Percentiles rank a stretch among this genome's conserved stretches.
These are phyloP conservation scores for Micrastur ruficollis DNA, from an alignment of 2,797 vertebrate genomes.

Conservation along the genomic window DNA sequence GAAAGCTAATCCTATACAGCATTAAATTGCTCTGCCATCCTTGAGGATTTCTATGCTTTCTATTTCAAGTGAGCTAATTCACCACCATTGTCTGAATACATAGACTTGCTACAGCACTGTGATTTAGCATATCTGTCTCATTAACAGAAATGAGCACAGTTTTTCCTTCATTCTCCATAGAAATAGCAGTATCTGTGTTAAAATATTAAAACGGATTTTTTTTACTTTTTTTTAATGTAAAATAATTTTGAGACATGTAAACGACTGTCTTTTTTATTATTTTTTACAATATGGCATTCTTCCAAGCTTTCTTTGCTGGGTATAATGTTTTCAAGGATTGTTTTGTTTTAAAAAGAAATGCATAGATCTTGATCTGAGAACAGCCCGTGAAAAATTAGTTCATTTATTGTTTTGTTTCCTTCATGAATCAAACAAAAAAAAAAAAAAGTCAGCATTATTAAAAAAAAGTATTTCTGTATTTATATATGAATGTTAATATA, in stretches of 20 bases:
- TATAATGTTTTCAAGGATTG: not conserved
- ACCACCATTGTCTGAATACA: not conserved
- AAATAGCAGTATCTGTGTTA: not conserved
- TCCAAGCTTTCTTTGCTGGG: not conserved
- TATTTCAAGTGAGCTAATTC: slow-evolving; percentile 36
- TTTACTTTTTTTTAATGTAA: not conserved
- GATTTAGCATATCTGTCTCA: not conserved
- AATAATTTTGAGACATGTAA: not conserved
- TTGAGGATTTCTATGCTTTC: not conserved
- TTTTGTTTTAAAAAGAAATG: not conserved
- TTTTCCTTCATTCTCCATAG: not conserved
- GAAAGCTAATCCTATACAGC: slow-evolving; percentile 20
- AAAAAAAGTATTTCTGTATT: not conserved
- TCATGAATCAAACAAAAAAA: not conserved
- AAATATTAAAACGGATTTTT: not conserved
- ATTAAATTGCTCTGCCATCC: slow-evolving; percentile 13
- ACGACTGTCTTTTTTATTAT: not conserved
- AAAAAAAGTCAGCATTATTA: not conserved
- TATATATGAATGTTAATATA: not conserved
- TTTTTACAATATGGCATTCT: not conserved
- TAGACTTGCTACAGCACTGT: not conserved
- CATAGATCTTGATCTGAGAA: not conserved
- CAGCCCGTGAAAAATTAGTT: not conserved
- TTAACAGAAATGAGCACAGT: not conserved
- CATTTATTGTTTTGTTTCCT: not conserved